These are phyloP conservation scores for Mycteria americana DNA, from an alignment of 2,797 vertebrate species.

Conservation along the genomic window DNA sequence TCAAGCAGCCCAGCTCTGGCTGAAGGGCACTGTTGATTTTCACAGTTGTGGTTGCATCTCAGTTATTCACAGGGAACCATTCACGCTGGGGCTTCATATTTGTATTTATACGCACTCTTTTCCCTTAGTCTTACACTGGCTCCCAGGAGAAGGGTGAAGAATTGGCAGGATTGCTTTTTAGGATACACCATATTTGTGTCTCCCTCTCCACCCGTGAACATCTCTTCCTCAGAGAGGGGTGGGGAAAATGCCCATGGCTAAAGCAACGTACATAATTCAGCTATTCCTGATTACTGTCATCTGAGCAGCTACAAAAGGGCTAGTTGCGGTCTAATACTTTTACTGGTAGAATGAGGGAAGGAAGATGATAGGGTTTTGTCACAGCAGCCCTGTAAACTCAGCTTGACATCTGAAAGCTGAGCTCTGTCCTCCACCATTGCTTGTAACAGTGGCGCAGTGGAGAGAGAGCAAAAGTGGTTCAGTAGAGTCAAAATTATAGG, in stretches of 20 bases:
- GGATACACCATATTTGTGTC: neutral
- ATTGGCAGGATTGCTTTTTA: neutral
- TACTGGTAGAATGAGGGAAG: neutral
- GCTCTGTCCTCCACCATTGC: neutral
- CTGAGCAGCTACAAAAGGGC: neutral
- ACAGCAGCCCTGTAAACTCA: neutral
- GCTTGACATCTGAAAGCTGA: conserved; percentile 12
- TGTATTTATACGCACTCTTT: neutral
- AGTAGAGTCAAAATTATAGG: neutral
- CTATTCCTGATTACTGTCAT: neutral
- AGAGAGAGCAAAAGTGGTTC: neutral
- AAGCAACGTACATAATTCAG: neutral
- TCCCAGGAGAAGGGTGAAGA: neutral
- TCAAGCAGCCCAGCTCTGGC: neutral
- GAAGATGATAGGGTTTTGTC: neutral
- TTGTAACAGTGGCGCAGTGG: neutral
- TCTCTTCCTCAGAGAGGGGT: neutral
- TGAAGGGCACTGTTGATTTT: neutral
- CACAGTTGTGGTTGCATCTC: neutral
- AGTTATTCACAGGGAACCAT: neutral
- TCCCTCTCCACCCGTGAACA: neutral
- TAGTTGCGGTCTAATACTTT: neutral
- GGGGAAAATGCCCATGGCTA: neutral
- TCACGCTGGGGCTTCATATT: neutral
- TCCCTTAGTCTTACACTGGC: neutral